Base-by-base conservation (phyloP, 1,140 invertebrate genomes). In the Lepidurus apus region DNA sequence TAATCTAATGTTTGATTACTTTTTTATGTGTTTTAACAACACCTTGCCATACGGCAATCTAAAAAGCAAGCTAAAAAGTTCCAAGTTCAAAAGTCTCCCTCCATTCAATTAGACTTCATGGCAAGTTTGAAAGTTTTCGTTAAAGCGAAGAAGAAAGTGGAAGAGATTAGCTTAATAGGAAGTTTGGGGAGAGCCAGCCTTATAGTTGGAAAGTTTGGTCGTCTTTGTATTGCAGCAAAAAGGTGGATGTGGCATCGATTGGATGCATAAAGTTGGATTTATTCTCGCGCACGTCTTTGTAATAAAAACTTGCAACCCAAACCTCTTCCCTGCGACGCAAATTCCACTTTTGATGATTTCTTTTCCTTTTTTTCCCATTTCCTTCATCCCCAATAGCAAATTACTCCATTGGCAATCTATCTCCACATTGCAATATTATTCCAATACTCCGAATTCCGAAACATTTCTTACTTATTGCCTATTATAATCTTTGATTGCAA, bases 271-370 rank as follows among this genome's bases (percentile, higher is more conserved):
- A 65, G 17, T 65, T 65, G 53, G 53, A 65, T 65, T 65, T 65
- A 65, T 65, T 65, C 53, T 65, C 53, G 21, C 17, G 53, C 53
- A 65, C 53, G 53, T 65, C 53, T 65, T 65, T n/a, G 53, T 65
- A 65, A 65, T 65, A 65, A 65, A 65, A 65, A 13, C 13, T 65
- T 65, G 17, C 53, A 65, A 21, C 53, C 53, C 53, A 65, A 13
- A n/a, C 13, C 9, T 65, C 21, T 65, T 65, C 53, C 21, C 21
- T 65, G 9, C 53, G 34, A 34, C 2, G 34, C 34, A 34, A 34
- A 34, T 34, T 65, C 17, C 13, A 0, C 53, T 21, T 65, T 65
- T 21, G n/a, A 65, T 17, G 13, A 13, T n/a, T 7, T 65, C n/a
- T n/a, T 65, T 21, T 21, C 13, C 10, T 11, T 65, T 65, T 65